Conservation (phyloP, 2,888 invertebrate genomes). For the Macaria liturata region DNA sequence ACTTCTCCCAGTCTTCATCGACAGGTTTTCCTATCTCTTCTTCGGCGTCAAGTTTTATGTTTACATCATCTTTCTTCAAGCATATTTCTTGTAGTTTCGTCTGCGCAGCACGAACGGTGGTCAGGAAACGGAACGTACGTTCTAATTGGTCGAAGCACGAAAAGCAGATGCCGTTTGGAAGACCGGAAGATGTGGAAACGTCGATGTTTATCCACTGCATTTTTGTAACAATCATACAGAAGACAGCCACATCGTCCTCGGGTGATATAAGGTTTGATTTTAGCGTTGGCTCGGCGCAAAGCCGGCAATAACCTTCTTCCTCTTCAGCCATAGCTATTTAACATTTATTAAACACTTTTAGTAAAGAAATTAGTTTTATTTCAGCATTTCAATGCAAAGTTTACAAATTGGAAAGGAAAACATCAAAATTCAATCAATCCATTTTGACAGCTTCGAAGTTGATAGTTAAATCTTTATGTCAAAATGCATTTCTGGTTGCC, state of each 20-base stretch:
- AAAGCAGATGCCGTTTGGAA: slow-evolving; percentile 71
- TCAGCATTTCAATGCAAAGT: too few species aligned
- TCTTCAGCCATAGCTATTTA: slow-evolving; percentile 54
- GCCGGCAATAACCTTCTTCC: slow-evolving; percentile 63
- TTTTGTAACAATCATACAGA: slow-evolving; percentile 64
- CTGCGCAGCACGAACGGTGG: slow-evolving; percentile 66
- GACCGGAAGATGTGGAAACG: slow-evolving; percentile 46
- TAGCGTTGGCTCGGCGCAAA: slow-evolving; percentile 72
- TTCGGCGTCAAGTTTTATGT: slow-evolving; percentile 23
- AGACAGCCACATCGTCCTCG: slow-evolving; percentile 63
- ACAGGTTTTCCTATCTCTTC: slow-evolving; percentile 56
- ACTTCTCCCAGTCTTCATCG: slow-evolving; percentile 63
- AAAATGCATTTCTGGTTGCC: too few species aligned
- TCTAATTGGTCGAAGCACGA: slow-evolving; percentile 72
- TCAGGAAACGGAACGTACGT: slow-evolving; percentile 69
- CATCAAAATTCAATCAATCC: too few species aligned
- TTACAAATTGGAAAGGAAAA: too few species aligned
- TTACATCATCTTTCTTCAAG: slow-evolving; percentile 36
- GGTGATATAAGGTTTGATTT: slow-evolving; percentile 59
- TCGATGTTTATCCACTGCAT: slow-evolving; percentile 75
- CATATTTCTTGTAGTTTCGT: slow-evolving; percentile 56
- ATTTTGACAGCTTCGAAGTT: too few species aligned
- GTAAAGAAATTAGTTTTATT: too few species aligned
- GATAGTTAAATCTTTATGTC: too few species aligned
- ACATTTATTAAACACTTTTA: slow-evolving; percentile 17